phyloP scores from a whole-genome alignment of 1,140 invertebrate species.

The Drosophila teissieri region DNA sequence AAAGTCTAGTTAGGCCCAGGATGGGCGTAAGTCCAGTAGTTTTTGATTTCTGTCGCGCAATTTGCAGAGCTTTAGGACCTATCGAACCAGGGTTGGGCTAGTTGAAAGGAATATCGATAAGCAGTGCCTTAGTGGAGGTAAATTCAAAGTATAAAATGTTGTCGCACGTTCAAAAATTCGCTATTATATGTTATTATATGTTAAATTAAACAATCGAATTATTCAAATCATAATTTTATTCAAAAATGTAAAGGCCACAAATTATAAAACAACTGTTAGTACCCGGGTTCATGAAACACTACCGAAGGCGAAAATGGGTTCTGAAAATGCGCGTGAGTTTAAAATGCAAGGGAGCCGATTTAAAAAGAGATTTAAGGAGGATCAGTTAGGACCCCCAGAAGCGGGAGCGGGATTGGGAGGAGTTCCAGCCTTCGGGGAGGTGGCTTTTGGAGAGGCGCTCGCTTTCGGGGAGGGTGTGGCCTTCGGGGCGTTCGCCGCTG shows the following conservation, averaged over 20 bases:
- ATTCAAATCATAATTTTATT: constrained; percentile 34
- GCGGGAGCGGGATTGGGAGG: constrained; percentile 29
- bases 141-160: neutral
- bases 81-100: constrained; percentile 17
- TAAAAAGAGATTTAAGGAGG: constrained; percentile 1
- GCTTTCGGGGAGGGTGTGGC: constrained; percentile 51
- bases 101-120: constrained; percentile 23
- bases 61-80: constrained; percentile 26
- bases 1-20: constrained; percentile 33
- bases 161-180: neutral
- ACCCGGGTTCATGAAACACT: constrained; percentile 15
- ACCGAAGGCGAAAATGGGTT: constrained; percentile 21
- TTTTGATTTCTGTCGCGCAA: constrained; percentile 36
- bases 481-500: constrained; percentile 52
- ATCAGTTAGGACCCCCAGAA: constrained; percentile 47
- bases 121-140: neutral
- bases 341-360: constrained; percentile 43
- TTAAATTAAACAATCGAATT: neutral
- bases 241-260: constrained; percentile 32
- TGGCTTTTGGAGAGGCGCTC: constrained; percentile 40
- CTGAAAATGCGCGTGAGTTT: constrained; percentile 56
- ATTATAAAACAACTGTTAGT: constrained; percentile 35
- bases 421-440: constrained; percentile 55
- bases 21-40: constrained; percentile 4
- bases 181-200: neutral